phyloP scores from a whole-genome alignment of 2,113 vertebrate genomes.

The Brachyistius frenatus region DNA sequence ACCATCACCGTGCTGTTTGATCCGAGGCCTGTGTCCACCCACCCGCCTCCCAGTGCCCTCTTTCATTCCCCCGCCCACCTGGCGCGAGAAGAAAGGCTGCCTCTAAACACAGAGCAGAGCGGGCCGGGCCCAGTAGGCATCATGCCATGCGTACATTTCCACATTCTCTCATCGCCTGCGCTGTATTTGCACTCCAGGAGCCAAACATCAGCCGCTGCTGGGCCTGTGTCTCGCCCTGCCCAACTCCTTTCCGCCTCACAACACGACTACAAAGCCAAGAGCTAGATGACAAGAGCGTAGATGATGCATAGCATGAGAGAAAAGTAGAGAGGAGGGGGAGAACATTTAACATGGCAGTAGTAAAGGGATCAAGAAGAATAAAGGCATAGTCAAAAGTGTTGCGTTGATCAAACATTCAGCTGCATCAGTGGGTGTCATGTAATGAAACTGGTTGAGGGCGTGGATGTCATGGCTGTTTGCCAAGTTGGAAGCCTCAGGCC shows the following conservation, averaged over 20 bases:
- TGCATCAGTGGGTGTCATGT: slow-evolving; percentile 39
- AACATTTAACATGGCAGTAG: slow-evolving; percentile 38
- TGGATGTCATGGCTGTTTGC: slow-evolving; percentile 62
- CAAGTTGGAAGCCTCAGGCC: slow-evolving; percentile 73
- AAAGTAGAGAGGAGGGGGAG: background rate
- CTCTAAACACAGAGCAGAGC: slow-evolving; percentile 72
- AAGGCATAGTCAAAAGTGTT: slow-evolving; percentile 44
- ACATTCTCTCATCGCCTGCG: slow-evolving; percentile 76
- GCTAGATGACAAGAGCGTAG: slow-evolving; percentile 51
- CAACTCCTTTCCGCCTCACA: slow-evolving; percentile 62
- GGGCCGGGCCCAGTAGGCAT: slow-evolving; percentile 60
- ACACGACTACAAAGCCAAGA: slow-evolving; percentile 71
- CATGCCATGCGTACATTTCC: slow-evolving; percentile 68
- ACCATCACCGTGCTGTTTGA: slow-evolving; percentile 57
- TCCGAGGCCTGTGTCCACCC: slow-evolving; percentile 72
- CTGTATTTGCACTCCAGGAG: slow-evolving; percentile 76
- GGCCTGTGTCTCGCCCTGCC: slow-evolving; percentile 44
- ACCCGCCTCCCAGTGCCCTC: slow-evolving; percentile 45
- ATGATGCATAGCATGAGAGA: slow-evolving; percentile 34
- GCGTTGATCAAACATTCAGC: slow-evolving; percentile 43
- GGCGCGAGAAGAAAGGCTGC: slow-evolving; percentile 81
- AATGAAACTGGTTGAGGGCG: slow-evolving; percentile 53
- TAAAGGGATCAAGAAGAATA: slow-evolving; percentile 49
- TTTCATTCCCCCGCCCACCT: slow-evolving; percentile 74
- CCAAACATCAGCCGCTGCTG: slow-evolving; percentile 70